Conservation (phyloP, 1,140 invertebrate species). For the Eurosta solidaginis region DNA sequence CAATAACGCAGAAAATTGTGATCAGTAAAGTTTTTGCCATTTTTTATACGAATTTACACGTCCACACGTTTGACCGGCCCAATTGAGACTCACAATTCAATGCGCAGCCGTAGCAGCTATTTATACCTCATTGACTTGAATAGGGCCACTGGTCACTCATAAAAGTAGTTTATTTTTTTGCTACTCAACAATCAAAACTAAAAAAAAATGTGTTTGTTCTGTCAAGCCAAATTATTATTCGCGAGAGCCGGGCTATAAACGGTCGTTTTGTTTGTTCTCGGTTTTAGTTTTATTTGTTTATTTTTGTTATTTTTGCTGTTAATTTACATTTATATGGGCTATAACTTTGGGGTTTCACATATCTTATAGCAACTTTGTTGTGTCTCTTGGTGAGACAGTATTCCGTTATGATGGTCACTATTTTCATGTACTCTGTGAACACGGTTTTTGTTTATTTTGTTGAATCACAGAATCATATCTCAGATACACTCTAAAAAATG, state of each 20-base stretch:
- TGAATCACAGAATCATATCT: background rate
- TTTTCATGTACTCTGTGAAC: background rate
- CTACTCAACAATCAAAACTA: background rate
- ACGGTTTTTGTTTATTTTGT: background rate
- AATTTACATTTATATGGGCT: background rate
- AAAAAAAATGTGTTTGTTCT: background rate
- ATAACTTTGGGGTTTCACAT: background rate
- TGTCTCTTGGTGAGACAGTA: too few relatives aligned
- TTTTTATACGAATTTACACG: conserved; percentile 17
- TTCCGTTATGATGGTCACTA: background rate
- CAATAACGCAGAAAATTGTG: conserved; percentile 39
- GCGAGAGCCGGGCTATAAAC: background rate
- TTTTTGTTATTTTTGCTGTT: background rate
- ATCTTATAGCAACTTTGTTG: background rate
- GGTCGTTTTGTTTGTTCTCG: background rate
- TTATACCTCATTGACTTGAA: background rate
- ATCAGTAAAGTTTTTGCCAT: conserved; percentile 41
- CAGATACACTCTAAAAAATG: conserved; percentile 6
- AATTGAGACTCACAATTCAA: conserved; percentile 12
- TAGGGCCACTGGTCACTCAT: background rate
- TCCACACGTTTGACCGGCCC: conserved; percentile 10
- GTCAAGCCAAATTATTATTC: background rate
- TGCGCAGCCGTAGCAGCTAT: conserved; percentile 9
- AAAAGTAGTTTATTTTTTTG: background rate
- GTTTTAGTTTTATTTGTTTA: background rate